Percentiles rank a stretch among this genome's conserved stretches.
Evolutionary conservation across 2,113 vertebrate species (phyloP).

Genomic region (Heterochromis multidens): DNA sequence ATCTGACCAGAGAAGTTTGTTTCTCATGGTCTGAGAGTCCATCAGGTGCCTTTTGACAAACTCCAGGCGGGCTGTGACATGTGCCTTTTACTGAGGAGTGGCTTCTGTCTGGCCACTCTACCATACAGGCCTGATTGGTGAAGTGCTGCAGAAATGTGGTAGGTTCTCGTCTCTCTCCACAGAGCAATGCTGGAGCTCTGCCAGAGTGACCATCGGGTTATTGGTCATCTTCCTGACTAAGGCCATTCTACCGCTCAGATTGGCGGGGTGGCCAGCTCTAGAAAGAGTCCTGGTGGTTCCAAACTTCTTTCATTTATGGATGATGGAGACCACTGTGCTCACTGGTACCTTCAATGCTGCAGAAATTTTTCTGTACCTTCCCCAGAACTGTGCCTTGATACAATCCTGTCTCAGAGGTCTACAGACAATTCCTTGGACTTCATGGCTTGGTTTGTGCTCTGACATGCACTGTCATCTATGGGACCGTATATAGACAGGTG

Average conservation of each 20-base stretch:
- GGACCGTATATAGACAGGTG: background rate
- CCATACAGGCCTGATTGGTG: no score
- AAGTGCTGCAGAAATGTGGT: no score
- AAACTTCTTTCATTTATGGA: background rate
- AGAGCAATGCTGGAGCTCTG: no score
- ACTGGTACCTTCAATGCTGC: background rate
- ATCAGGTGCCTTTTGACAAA: background rate
- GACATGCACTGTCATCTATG: background rate
- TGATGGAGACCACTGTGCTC: background rate
- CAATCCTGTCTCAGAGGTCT: background rate
- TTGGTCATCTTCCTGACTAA: no score
- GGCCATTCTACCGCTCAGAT: background rate
- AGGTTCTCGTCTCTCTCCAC: no score
- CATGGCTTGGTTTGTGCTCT: background rate
- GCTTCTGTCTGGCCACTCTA: no score
- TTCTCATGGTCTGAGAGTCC: background rate
- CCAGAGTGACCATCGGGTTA: no score
- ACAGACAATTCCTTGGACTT: background rate
- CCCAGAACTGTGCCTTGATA: background rate
- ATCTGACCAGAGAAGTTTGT: background rate
- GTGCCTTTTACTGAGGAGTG: background rate
- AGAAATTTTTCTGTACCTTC: background rate
- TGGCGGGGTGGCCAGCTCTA: background rate
- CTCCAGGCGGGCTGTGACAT: background rate
- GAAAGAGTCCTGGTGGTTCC: background rate